phyloP scores from a whole-genome alignment of 2,888 invertebrate genomes.

The Papilio elwesi region DNA sequence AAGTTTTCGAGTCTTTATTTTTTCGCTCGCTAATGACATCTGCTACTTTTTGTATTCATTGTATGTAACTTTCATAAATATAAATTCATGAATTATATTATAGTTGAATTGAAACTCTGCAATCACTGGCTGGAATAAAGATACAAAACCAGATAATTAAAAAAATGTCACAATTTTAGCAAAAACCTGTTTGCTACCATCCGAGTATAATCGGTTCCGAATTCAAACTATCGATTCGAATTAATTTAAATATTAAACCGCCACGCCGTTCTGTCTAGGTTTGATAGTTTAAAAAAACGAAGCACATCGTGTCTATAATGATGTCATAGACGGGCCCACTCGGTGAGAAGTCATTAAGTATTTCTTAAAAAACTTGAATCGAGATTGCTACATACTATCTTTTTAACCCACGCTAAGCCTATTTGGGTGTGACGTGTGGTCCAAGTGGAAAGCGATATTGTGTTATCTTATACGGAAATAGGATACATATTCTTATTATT shows the following conservation, averaged over 20 bases:
- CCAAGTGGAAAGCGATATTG: slow-evolving; percentile 45
- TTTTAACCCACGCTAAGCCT: slow-evolving; percentile 69
- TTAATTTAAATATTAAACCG: slow-evolving; percentile 36
- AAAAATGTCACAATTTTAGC: not conserved
- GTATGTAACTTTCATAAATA: too few relatives aligned
- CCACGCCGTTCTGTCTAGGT: slow-evolving; percentile 35
- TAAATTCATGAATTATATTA: too few relatives aligned
- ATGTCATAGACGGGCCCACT: slow-evolving; percentile 58
- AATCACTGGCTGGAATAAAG: too few relatives aligned
- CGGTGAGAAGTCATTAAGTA: slow-evolving; percentile 61
- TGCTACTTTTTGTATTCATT: too few relatives aligned
- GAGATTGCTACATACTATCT: slow-evolving; percentile 62
- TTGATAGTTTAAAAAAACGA: slow-evolving; percentile 33
- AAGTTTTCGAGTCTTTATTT: too few relatives aligned
- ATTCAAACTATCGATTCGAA: slow-evolving; percentile 32
- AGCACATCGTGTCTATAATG: slow-evolving; percentile 38
- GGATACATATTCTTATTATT: too few relatives aligned
- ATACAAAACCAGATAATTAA: not conserved
- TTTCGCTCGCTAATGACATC: too few relatives aligned
- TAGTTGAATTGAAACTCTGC: too few relatives aligned
- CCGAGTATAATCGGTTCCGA: slow-evolving; percentile 21
- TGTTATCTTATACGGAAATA: too few relatives aligned
- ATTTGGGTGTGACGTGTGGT: slow-evolving; percentile 53
- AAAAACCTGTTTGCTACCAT: slow-evolving; percentile 17
- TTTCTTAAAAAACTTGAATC: slow-evolving; percentile 54